Evolutionary conservation across 2,888 invertebrate species (phyloP).

Genomic region (Clunio marinus): DNA sequence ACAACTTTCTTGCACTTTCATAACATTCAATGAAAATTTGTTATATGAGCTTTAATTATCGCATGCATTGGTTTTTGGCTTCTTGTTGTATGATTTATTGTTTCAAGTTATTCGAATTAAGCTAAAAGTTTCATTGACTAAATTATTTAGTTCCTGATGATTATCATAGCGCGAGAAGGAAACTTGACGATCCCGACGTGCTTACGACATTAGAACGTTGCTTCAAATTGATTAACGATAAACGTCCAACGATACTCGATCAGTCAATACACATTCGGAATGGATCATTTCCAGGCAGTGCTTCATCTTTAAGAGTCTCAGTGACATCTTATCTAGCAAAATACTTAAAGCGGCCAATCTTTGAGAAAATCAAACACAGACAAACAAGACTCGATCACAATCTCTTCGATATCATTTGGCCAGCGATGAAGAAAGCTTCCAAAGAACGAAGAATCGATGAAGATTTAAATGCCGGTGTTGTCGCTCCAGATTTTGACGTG

Average conservation of each 20-base stretch:
- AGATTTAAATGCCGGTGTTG: constrained; percentile 69
- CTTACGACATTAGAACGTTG: constrained; percentile 71
- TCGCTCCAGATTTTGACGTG: constrained; percentile 81
- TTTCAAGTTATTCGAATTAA: neutral
- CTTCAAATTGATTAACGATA: constrained; percentile 63
- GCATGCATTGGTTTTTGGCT: constrained; percentile 14
- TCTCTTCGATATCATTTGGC: constrained; percentile 84
- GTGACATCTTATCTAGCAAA: constrained; percentile 63
- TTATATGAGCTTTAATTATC: constrained; percentile 36
- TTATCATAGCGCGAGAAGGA: constrained; percentile 67
- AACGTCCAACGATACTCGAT: constrained; percentile 51
- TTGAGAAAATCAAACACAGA: constrained; percentile 69
- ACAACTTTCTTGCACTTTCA: neutral
- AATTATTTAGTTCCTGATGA: constrained; percentile 65
- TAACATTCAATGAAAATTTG: constrained; percentile 29
- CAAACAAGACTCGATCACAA: constrained; percentile 80
- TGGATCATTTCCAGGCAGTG: constrained; percentile 56
- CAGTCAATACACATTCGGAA: constrained; percentile 43
- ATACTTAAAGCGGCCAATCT: constrained; percentile 68
- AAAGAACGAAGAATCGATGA: constrained; percentile 58
- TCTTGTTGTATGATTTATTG: neutral
- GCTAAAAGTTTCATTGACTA: constrained; percentile 1
- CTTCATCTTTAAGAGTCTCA: constrained; percentile 56
- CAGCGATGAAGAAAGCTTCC: constrained; percentile 75
- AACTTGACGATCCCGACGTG: constrained; percentile 65